phyloP scores from a whole-genome alignment of 1,140 invertebrate genomes.

The Pseudomyrmex cubaensis region DNA sequence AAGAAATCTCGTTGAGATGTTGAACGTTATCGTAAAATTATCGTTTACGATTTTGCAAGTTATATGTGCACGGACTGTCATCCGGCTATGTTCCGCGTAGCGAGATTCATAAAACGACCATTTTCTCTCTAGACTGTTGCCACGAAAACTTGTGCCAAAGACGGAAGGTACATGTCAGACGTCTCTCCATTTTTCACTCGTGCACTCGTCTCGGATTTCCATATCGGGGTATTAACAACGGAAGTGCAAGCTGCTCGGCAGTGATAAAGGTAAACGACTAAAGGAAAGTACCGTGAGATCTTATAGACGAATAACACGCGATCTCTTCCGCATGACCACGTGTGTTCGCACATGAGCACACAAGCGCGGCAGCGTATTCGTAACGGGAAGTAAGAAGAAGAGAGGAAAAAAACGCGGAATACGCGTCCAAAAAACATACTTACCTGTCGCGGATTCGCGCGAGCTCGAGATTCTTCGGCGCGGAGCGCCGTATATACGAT shows the following conservation, averaged over 20 bases:
- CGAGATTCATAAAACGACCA: neutral
- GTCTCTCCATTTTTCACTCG: slow-evolving; percentile 53
- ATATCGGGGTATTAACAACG: slow-evolving; percentile 69
- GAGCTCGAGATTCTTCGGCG: slow-evolving; percentile 15
- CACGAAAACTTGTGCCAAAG: neutral
- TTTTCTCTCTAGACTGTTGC: neutral
- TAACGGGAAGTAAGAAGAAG: no score
- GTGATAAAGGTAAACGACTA: slow-evolving; percentile 71
- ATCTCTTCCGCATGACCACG: slow-evolving; percentile 62
- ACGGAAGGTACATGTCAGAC: slow-evolving; percentile 1
- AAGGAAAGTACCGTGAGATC: slow-evolving; percentile 69
- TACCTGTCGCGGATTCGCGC: slow-evolving; percentile 37
- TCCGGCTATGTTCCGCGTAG: neutral
- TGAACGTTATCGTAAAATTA: neutral
- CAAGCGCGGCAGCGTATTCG: slow-evolving; percentile 17
- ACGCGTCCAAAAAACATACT: slow-evolving; percentile 24
- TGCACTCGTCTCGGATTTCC: slow-evolving; percentile 62
- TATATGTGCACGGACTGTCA: neutral
- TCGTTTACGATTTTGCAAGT: neutral
- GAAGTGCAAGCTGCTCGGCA: slow-evolving; percentile 70
- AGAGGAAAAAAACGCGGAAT: neutral
- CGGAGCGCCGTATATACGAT: slow-evolving; percentile 2
- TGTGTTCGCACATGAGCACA: slow-evolving; percentile 45
- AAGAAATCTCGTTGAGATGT: no score
- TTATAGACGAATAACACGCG: slow-evolving; percentile 67